A percentile compares a stretch with the other conserved stretches of the same genome.
Conservation (phyloP, 2,888 invertebrate genomes). For the Cephalotes varians region DNA sequence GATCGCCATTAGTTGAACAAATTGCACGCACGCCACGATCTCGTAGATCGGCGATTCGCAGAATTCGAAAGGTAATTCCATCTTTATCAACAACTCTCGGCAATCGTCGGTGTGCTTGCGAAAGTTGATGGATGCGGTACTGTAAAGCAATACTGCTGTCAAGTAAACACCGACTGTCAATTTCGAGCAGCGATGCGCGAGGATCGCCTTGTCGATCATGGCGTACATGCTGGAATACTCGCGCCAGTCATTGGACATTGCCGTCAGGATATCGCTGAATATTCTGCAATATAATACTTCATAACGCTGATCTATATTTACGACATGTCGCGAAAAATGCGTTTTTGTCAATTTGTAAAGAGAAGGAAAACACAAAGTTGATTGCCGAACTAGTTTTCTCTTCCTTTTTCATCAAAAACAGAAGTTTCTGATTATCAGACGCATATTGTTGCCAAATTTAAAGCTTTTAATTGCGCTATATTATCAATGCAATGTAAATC, state of each 20-base stretch:
- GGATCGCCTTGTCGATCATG: conserved; percentile 46
- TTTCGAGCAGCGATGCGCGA: conserved; percentile 45
- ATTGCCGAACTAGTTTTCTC: neutral
- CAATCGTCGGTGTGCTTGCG: neutral
- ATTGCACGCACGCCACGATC: conserved; percentile 50
- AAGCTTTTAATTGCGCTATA: no score
- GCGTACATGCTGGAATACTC: conserved; percentile 8
- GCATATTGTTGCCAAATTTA: neutral
- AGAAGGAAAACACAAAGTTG: neutral
- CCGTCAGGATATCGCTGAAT: conserved; percentile 27
- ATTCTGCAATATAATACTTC: conserved; percentile 36
- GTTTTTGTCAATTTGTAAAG: neutral
- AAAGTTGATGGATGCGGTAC: conserved; percentile 29
- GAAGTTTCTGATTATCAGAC: neutral
- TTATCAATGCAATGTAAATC: neutral
- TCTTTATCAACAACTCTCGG: conserved; percentile 61
- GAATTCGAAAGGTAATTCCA: conserved; percentile 62
- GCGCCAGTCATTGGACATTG: conserved; percentile 46
- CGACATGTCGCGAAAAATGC: neutral
- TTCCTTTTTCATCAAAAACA: neutral
- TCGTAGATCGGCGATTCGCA: conserved; percentile 55
- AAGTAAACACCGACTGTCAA: conserved; percentile 34
- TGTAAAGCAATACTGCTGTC: conserved; percentile 47
- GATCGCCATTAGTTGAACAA: conserved; percentile 46
- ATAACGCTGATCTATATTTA: conserved; percentile 2